Base-by-base conservation (phyloP, 2,888 invertebrate genomes). In the Protonemura montana region DNA sequence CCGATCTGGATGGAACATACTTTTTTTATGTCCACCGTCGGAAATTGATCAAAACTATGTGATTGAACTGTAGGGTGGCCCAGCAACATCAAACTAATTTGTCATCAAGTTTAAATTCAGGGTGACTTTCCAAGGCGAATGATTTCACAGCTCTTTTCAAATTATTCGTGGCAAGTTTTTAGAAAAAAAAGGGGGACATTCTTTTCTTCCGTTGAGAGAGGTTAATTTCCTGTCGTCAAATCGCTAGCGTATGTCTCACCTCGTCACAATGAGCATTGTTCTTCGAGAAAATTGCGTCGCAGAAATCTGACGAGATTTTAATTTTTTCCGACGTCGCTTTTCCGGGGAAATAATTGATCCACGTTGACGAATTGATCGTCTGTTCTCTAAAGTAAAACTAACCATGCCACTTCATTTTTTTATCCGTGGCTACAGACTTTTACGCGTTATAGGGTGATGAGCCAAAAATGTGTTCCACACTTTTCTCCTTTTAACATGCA, bases 221-320 rank as follows among this genome's bases (percentile, higher is more conserved):
- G 59, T 84, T 84, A 42, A 84, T 84, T 84, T 84, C 84, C 84
- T 84, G 84, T 28, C 30, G 82, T 35, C 59, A 84, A 84, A 76
- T 84, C 59, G 30, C 28, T 28, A 21, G 16, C 13, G 59, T 59
- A 21, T 21, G 59, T 59, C 59, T 10, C 59, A 21, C 21, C 59
- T 59, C 59, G 59, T 59, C 59, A 59, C 59, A 59, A 59, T 35
- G 35, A 35, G 35, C 10, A 35, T 59, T 59, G 59, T 59, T 59
- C 59, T 59, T 59, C 13, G 59, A 59, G 6, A 35, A 35, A 35
- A 35, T 35, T 35, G 35, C 35, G 3, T 35, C 35, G 35, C 35
- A 3, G 13, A 59, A 59, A 59, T 59, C 6, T 21, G 59, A 10
- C 21, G 59, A 59, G 59, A 21, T 59, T 59, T 59, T 2, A 59